Evolutionary conservation across 2,888 invertebrate genomes (phyloP).

Genomic region (Coelinius sp.): DNA sequence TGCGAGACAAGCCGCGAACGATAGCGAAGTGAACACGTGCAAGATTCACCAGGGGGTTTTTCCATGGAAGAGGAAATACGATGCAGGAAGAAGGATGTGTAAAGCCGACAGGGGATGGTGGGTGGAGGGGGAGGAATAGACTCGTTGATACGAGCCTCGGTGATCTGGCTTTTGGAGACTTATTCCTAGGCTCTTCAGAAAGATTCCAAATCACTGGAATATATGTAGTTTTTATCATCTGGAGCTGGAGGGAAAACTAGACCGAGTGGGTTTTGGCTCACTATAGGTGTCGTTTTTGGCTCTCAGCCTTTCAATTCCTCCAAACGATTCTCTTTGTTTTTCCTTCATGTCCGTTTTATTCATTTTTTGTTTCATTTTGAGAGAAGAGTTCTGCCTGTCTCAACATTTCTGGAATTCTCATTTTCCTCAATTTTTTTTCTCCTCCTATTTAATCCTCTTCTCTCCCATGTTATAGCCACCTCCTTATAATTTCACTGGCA

Average conservation of each 20-base stretch:
- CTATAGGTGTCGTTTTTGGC: background rate
- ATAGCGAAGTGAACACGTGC: conserved; percentile 14
- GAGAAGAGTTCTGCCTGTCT: background rate
- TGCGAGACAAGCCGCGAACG: conserved; percentile 13
- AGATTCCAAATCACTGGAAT: conserved; percentile 6
- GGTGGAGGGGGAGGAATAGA: background rate
- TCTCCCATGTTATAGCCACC: background rate
- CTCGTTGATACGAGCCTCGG: conserved; percentile 1
- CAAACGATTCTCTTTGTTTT: background rate
- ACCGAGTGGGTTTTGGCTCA: conserved; percentile 10
- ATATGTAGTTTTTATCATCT: conserved; percentile 4
- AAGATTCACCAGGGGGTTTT: background rate
- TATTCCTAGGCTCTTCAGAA: background rate
- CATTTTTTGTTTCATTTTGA: background rate
- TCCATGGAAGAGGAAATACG: background rate
- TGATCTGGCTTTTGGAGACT: conserved; percentile 19
- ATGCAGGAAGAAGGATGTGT: conserved; percentile 6
- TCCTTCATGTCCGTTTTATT: background rate
- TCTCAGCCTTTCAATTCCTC: conserved; percentile 2
- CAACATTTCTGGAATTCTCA: background rate
- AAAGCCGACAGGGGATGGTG: background rate
- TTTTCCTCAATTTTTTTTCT: background rate
- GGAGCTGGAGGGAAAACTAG: background rate
- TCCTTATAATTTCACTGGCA: background rate
- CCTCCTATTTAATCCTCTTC: background rate